Conservation (phyloP, 2,888 invertebrate genomes). For the Dastarcus helophoroides region DNA sequence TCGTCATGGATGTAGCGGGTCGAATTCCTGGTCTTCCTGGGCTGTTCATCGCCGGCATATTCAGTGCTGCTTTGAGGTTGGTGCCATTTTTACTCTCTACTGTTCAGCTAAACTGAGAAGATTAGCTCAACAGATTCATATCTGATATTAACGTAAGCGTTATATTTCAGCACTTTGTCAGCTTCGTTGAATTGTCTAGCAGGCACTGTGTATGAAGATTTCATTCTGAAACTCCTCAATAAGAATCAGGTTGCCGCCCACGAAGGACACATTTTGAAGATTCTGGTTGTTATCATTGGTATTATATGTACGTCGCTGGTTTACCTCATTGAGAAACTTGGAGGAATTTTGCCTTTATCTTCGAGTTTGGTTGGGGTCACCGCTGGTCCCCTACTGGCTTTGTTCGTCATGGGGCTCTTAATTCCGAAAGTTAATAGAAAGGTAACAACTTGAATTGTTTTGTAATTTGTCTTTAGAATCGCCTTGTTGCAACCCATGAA, state of each 20-base stretch:
- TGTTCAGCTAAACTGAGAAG: neutral
- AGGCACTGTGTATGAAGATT: slow-evolving; percentile 51
- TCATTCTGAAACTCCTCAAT: slow-evolving; percentile 43
- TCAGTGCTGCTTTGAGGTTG: slow-evolving; percentile 33
- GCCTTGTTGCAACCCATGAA: too few relatives aligned
- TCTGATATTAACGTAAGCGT: neutral
- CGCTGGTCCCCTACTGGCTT: slow-evolving; percentile 46
- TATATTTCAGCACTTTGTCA: slow-evolving; percentile 45
- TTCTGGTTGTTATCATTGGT: slow-evolving; percentile 41
- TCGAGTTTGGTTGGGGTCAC: slow-evolving; percentile 34
- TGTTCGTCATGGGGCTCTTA: slow-evolving; percentile 56
- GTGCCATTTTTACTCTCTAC: neutral
- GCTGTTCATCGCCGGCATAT: slow-evolving; percentile 40
- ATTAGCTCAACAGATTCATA: too few relatives aligned
- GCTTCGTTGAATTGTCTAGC: slow-evolving; percentile 48
- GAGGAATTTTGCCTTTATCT: slow-evolving; percentile 44
- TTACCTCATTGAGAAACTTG: slow-evolving; percentile 40
- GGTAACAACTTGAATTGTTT: too few relatives aligned
- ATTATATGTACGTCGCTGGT: slow-evolving; percentile 64
- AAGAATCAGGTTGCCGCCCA: slow-evolving; percentile 38
- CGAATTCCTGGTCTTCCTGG: slow-evolving; percentile 35
- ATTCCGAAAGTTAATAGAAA: slow-evolving; percentile 51
- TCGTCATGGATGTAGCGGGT: slow-evolving; percentile 32
- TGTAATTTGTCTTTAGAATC: too few relatives aligned
- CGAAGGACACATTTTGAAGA: slow-evolving; percentile 48